Base-by-base conservation (phyloP, 1,140 invertebrate genomes). In the Trichogramma pretiosum region DNA sequence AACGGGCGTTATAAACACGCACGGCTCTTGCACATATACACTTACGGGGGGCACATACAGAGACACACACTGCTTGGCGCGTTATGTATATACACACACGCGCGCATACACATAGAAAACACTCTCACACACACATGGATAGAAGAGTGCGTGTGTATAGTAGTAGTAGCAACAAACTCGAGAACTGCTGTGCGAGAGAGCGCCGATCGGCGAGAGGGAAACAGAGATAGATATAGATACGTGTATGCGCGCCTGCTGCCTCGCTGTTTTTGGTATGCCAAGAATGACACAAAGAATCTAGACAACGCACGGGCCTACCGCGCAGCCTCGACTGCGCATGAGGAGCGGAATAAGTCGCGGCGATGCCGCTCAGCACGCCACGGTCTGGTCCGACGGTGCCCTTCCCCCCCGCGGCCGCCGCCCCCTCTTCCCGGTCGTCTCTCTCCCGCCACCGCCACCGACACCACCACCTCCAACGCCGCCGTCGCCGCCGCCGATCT, bases 241-340 rank as follows among this genome's bases (percentile, higher is more conserved):
- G n/a, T 3, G 21, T 3, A 37, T 16, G 18, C 35, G 21, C 11
- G 38, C 49, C 36, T 39, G 41, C 28, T 37, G 38, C 41, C 78
- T 68, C 82, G 75, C 80, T 82, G 82, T 83, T 84, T 83, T 83
- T 86, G 86, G 86, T 86, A 89, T 88, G 85, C 82, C 77, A 87
- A 82, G 86, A 87, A 88, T 89, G 85, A 82, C 84, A 87, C 84
- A 87, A 89, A 88, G 86, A 89, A 88, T 89, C 85, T 80, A 77
- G 84, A 88, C 84, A 87, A 89, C 85, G 85, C 84, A 85, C 77
- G 78, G 78, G 76, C 74, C 78, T 76, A 79, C 74, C 80, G 85
- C 85, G 85, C 85, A 87, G 74, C 77, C 75, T 74, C 73, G 72
- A 78, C 75, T 79, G 84, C 84, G 84, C 84, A 87, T 75, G 77